Evolutionary conservation across 2,113 vertebrate genomes (phyloP), one percentile per base, ranked within the genome.

Genomic region (Callospermophilus lateralis): DNA sequence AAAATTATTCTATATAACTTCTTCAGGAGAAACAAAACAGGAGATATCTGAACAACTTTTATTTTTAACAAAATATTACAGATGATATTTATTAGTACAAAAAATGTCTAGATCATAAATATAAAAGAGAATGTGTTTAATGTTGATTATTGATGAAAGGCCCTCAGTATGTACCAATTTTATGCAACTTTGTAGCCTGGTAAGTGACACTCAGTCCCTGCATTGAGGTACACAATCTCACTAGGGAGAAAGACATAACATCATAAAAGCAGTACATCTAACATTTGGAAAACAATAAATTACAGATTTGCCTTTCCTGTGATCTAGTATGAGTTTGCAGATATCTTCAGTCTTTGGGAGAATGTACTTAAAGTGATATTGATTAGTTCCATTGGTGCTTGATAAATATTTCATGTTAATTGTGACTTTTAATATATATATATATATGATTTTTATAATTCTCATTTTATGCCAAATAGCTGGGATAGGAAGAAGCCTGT

Each of bases 321-420:
- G 88, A 94, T 90, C 34, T 88, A 70, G 22, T 12, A 10, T 15
- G 89, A 87, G 73, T 67, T 72, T 85, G 93, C 51, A 92, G 90
- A 86, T 97, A 78, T 68, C 53, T 58, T 94, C 55, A 72, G 88
- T 79, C 37, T 72, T 84, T 8, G 22, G 73, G 65, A 74, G 30
- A 89, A 73, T 93, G 26, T 17, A 67, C 13, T 48, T 85, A 79
- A 94, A 32, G 74, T 68, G 68, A 93, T 96, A 83, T n/a, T 90
- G 90, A 53, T 83, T 89, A 90, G 78, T 89, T 72, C 45, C 42
- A 85, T 85, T 95, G 83, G 24, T 91, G 34, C 53, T 48, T 79
- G 51, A 8, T 78, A 94, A 76, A 55, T 68, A 55, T 91, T 94
- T 17, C 16, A 15, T 80, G 17, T 84, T 84, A 63, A 89, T 24